Conservation (phyloP, 2,888 invertebrate species). For the Volucella bombylans region DNA sequence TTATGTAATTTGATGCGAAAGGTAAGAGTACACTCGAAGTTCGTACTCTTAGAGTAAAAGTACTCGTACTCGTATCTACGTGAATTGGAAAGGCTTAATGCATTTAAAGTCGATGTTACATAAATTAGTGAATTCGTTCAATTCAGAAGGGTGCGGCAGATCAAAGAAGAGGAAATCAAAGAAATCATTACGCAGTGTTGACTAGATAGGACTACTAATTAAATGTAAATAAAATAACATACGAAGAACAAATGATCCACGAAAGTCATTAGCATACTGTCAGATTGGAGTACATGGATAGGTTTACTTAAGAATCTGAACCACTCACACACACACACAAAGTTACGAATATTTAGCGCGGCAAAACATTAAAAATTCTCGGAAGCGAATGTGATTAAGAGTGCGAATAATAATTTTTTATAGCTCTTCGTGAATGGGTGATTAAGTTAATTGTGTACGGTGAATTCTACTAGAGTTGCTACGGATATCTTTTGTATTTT, state of each 20-base stretch:
- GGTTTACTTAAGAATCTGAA: conserved; percentile 23
- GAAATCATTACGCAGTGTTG: conserved; percentile 60
- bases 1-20: conserved; percentile 51
- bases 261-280: conserved; percentile 47
- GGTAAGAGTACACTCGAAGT: not conserved
- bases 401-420: conserved; percentile 65
- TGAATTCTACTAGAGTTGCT: not conserved
- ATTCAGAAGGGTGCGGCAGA: conserved; percentile 3
- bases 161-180: conserved; percentile 37
- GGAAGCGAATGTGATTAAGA: conserved; percentile 57
- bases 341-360: not conserved
- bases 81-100: no score
- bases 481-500: not conserved
- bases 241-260: not conserved
- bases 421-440: conserved; percentile 25
- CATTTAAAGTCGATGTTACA: conserved; percentile 3
- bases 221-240: conserved; percentile 64
- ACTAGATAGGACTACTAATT: conserved; percentile 56
- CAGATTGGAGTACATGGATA: not conserved
- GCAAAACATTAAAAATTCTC: conserved; percentile 57
- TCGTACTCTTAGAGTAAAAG: no score
- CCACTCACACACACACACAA: not conserved
- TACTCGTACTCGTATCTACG: no score
- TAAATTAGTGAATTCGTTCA: conserved; percentile 8
- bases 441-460: conserved; percentile 30